A percentile compares a stretch with the other conserved stretches of the same genome.
Evolutionary conservation across 2,113 vertebrate genomes (phyloP).

Genomic region (Malurus alboscapulatus): DNA sequence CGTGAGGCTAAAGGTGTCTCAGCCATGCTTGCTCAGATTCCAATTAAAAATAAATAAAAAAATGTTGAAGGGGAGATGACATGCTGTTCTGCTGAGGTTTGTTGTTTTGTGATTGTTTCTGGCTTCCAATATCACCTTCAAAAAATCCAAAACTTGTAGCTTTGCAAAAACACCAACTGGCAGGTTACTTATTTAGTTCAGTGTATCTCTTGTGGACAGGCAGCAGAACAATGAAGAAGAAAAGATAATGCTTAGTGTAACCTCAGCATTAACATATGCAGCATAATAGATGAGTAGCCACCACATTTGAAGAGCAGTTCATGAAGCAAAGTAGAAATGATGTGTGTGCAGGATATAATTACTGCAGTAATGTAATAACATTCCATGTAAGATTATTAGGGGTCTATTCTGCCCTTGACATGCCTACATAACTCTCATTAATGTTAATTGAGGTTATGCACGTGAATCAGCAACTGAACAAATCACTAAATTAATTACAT

Average conservation of each 20-base stretch:
- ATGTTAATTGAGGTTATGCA: slow-evolving; percentile 63
- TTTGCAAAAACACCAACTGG: not conserved
- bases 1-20: slow-evolving; percentile 5
- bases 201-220: not conserved
- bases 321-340: slow-evolving; percentile 50
- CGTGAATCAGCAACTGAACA: slow-evolving; percentile 53
- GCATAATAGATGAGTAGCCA: slow-evolving; percentile 17
- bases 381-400: slow-evolving; percentile 64
- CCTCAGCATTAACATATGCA: not conserved
- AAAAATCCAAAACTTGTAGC: not conserved
- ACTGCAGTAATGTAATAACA: slow-evolving; percentile 62
- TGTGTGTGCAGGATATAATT: slow-evolving; percentile 60
- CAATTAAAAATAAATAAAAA: slow-evolving; percentile 25
- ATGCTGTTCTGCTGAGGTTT: slow-evolving; percentile 6
- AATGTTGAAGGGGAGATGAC: not conserved
- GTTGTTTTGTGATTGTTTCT: not conserved
- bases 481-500: slow-evolving; percentile 69
- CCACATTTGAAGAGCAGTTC: slow-evolving; percentile 31
- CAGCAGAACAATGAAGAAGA: not conserved
- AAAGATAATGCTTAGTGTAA: not conserved
- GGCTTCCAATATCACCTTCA: not conserved
- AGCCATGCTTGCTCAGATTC: not conserved
- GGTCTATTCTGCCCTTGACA: slow-evolving; percentile 56
- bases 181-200: not conserved
- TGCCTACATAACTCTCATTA: slow-evolving; percentile 61